These are phyloP conservation scores for Myiothlypis chrysogaster DNA, from an alignment of 2,797 vertebrate species.

Conservation along the genomic window DNA sequence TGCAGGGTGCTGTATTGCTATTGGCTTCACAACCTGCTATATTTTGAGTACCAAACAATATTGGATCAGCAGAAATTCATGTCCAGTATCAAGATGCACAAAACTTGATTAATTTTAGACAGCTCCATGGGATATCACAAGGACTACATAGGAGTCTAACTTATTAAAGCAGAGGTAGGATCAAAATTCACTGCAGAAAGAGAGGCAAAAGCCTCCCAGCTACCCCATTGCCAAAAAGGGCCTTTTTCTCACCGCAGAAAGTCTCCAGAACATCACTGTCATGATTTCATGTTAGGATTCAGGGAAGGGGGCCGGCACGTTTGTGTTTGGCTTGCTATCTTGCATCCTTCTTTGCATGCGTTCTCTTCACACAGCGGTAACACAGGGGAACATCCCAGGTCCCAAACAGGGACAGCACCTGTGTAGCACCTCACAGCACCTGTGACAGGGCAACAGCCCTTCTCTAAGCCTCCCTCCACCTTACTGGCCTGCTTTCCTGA, in stretches of 20 bases:
- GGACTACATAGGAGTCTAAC: not conserved
- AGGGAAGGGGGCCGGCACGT: rapidly evolving
- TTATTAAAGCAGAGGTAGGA: not conserved
- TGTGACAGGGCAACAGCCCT: not conserved
- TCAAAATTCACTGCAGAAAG: not conserved
- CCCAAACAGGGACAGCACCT: not conserved
- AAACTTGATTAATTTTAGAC: not conserved
- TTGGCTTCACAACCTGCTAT: not conserved
- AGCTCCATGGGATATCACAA: not conserved
- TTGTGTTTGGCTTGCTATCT: not conserved
- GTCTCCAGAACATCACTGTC: not conserved
- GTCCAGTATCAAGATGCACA: not conserved
- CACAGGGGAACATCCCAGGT: not conserved
- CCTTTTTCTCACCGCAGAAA: not conserved
- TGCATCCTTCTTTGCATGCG: not conserved
- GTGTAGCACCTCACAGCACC: not conserved
- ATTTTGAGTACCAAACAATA: not conserved
- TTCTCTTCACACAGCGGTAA: not conserved
- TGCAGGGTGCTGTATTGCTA: not conserved
- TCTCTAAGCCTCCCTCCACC: not conserved
- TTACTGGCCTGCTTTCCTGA: not conserved
- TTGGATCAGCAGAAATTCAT: not conserved
- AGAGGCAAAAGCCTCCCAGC: not conserved
- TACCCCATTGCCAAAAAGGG: not conserved
- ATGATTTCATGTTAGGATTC: not conserved